Percentiles rank a stretch among this genome's conserved stretches.
Conservation (phyloP, 2,113 vertebrate species). For the Sander vitreus region DNA sequence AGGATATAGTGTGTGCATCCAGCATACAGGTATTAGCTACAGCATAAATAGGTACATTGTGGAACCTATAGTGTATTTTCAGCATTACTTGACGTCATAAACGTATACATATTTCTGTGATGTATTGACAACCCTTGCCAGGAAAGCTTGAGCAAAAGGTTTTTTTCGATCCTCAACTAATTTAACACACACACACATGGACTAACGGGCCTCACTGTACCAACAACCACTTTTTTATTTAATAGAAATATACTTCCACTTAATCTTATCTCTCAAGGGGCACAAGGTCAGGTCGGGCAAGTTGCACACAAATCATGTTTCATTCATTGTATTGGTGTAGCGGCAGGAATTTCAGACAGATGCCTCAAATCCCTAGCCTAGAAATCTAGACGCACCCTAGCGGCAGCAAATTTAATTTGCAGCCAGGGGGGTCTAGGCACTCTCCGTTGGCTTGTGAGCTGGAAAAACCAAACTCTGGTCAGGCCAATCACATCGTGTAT, state of each 20-base stretch:
- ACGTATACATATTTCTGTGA: background rate
- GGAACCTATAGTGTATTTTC: background rate
- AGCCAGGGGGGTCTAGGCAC: too few species aligned
- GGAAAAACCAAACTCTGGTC: too few species aligned
- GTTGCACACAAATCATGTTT: constrained; percentile 13
- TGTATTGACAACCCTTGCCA: background rate
- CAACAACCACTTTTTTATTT: constrained; percentile 3
- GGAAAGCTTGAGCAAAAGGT: background rate
- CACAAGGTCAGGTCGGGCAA: constrained; percentile 7
- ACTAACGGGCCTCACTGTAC: background rate
- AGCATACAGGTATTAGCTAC: background rate
- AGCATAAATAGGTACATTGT: background rate
- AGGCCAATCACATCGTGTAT: too few species aligned
- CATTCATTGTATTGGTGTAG: constrained; percentile 2
- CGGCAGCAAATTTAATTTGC: too few species aligned
- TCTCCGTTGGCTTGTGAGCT: too few species aligned
- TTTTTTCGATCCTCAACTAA: background rate
- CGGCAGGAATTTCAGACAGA: background rate
- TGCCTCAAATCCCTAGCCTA: background rate
- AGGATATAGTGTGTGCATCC: background rate
- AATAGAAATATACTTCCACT: constrained; percentile 5
- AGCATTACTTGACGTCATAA: constrained; percentile 6
- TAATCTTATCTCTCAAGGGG: constrained; percentile 19
- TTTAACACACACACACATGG: background rate
- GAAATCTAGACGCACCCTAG: too few species aligned